Evolutionary conservation across 2,888 invertebrate genomes (phyloP), one percentile per base, ranked within the genome.

Genomic region (Rhagophthalmus giganteus): DNA sequence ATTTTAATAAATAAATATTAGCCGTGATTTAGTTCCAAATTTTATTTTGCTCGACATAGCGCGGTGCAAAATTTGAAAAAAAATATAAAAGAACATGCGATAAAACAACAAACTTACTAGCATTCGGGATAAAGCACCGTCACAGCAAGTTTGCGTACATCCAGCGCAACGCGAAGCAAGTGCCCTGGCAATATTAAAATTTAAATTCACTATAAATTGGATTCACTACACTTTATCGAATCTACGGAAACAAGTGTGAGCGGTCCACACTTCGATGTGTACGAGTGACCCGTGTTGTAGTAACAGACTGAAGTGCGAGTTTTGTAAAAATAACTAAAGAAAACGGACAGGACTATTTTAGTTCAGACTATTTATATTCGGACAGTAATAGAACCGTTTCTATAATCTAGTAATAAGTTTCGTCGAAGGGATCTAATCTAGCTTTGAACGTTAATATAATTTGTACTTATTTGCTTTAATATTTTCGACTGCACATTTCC

Each of bases 311-410:
- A 33, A 39, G 37, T 27, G 32, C 25, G 32, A 37, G 16, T 51
- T 51, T 45, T 27, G 33, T 51, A 51, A 51, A 50, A 51, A 51
- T 51, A 51, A 45, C 51, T 15, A 24, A 39, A 37, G 44, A 38
- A 50, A 51, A 38, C 51, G 46, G 37, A 44, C 51, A 51, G 34
- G 26, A 45, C 35, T 51, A 51, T 51, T 51, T 51, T 45, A 28
- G 51, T 44, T 39, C 24, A 16, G 26, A 33, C 44, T 51, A 51
- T 51, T 51, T 51, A 51, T 51, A 45, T 20, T 38, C 28, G 31
- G 28, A 42, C 34, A 44, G 27, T 32, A 35, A 27, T 33, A 51
- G 51, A 38, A 28, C 33, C 13, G 37, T 31, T 45, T 28, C 41
- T 44, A 12, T 46, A 46, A 30, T 38, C 33, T 16, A 4, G 26